Base-by-base conservation (phyloP, 2,113 vertebrate species). In the Hemiscyllium ocellatum region DNA sequence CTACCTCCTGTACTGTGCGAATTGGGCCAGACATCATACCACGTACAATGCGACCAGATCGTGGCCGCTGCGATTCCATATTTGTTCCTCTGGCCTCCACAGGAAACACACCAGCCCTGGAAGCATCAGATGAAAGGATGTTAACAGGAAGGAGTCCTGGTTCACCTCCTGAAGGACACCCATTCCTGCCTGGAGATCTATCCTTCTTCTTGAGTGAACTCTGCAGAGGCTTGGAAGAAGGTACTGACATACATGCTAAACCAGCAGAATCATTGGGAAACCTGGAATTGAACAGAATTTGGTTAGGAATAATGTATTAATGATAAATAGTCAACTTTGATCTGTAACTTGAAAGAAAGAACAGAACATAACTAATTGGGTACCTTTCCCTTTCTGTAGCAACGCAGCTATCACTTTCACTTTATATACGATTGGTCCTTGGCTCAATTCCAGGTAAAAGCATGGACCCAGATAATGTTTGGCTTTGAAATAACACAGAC, bases 1-100 rank as follows among this genome's bases (percentile, higher is more conserved):
- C 72, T 96, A 98, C 98, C 98, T 99, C 98, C 29, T 97, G 91
- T 26, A 96, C 97, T 89, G 96, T 98, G 69, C 97, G 96, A 0
- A 97, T 96, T 4, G 98, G 98, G 89, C 98, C 98, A 1, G 98
- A 96, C 98, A 98, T 98, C 98, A 98, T 97, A 96, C 98, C 98
- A 96, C 97, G 98, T 96, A 97, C 97, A 0, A 97, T 96, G 72
- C 98, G 98, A 96, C 98, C 97, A 52, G 96, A 96, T 97, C 97
- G 98, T n/a, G 96, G 96, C 95, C 95, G 98, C 37, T 96, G 96
- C 69, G 96, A 97, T 93, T 98, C 98, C 69, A 95, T 96, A 69
- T 95, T 89, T 12, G 96, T 61, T 3, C 95, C 96, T 85, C 97
- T 98, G 90, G 95, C 95, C 69, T 98, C 98, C 72, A 94, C 26